phyloP scores from a whole-genome alignment of 2,797 vertebrate species.

The Coregonus sp. region DNA sequence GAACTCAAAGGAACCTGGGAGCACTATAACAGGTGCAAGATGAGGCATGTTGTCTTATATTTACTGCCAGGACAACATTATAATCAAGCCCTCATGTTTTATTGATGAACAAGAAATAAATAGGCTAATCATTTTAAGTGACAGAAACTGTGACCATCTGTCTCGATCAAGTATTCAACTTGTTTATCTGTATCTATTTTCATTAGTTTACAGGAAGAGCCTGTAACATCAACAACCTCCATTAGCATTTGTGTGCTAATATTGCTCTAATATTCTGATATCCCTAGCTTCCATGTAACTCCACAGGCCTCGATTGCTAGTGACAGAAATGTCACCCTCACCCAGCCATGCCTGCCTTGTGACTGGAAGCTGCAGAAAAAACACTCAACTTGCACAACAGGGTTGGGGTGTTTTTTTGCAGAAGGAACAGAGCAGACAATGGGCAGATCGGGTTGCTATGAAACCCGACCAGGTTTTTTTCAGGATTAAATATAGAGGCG shows the following conservation, averaged over 20 bases:
- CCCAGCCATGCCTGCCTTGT: not conserved
- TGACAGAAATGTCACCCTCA: not conserved
- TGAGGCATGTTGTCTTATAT: not conserved
- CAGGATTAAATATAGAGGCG: not conserved
- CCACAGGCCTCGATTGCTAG: not conserved
- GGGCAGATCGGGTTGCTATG: not conserved
- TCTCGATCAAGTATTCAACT: not conserved
- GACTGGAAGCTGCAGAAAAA: not conserved
- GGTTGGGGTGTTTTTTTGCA: not conserved
- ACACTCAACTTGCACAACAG: constrained; percentile 1
- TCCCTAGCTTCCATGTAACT: not conserved
- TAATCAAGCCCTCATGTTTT: not conserved
- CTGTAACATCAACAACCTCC: not conserved
- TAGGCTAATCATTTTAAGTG: not conserved
- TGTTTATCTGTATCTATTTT: not conserved
- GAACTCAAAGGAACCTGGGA: not conserved
- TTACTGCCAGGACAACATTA: not conserved
- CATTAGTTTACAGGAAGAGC: not conserved
- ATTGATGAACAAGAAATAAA: not conserved
- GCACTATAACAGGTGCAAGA: not conserved
- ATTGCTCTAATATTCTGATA: not conserved
- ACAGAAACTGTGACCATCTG: not conserved
- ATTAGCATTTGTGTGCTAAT: not conserved
- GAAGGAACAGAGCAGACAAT: not conserved
- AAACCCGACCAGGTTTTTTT: not conserved